Conservation (phyloP, 2,888 invertebrate genomes). For the Calephelis perditalis region DNA sequence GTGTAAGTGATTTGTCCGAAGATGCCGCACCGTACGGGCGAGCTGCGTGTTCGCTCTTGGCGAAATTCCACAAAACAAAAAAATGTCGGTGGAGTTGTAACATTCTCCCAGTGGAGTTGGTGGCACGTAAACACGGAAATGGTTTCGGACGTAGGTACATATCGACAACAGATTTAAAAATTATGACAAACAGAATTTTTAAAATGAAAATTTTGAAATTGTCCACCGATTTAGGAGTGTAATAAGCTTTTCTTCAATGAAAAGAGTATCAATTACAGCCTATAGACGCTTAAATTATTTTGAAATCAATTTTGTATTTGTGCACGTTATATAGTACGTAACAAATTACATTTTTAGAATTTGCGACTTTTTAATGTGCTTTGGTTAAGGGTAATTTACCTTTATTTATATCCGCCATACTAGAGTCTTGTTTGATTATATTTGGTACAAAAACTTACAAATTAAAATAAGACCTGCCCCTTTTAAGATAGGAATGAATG, state of each 20-base stretch:
- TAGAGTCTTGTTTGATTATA: constrained; percentile 37
- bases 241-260: constrained; percentile 59
- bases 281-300: constrained; percentile 35
- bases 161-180: constrained; percentile 19
- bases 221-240: constrained; percentile 46
- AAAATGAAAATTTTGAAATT: constrained; percentile 59
- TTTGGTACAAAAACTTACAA: constrained; percentile 76
- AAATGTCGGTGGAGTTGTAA: too few relatives aligned
- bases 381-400: too few relatives aligned
- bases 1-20: too few relatives aligned
- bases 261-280: constrained; percentile 59
- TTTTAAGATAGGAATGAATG: constrained; percentile 44
- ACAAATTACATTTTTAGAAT: too few relatives aligned
- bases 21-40: too few relatives aligned
- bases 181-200: constrained; percentile 64
- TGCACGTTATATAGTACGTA: constrained; percentile 35
- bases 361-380: too few relatives aligned
- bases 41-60: too few relatives aligned
- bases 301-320: constrained; percentile 54
- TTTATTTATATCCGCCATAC: too few relatives aligned
- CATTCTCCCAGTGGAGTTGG: too few relatives aligned
- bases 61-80: too few relatives aligned
- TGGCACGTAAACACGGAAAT: background rate
- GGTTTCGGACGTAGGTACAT: background rate
- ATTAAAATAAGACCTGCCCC: constrained; percentile 68